Conservation (phyloP, 2,113 vertebrate genomes). For the Ageneiosus marmoratus region DNA sequence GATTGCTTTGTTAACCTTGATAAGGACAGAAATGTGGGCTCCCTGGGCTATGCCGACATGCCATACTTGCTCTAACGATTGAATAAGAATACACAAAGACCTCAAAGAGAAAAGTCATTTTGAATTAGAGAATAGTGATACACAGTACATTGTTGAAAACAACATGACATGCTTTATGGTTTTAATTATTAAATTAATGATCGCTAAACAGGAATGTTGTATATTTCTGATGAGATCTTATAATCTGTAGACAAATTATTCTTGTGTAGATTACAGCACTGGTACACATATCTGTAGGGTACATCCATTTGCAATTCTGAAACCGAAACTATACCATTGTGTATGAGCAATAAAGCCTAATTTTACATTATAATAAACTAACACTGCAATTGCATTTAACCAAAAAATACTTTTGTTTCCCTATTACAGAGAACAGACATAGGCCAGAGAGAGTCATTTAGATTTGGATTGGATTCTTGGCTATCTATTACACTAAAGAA, state of each 20-base stretch:
- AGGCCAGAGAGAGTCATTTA: not conserved
- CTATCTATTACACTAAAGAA: not conserved
- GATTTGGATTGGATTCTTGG: not conserved
- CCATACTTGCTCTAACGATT: conserved; percentile 28
- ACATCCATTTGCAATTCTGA: not conserved
- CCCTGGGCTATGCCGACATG: conserved; percentile 12
- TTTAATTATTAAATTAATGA: not conserved
- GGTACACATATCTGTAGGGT: not conserved
- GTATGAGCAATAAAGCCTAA: not conserved
- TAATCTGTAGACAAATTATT: not conserved
- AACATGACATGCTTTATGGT: not conserved
- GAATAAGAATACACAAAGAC: conserved; percentile 41
- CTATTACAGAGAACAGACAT: not conserved
- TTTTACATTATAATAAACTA: not conserved
- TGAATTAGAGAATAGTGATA: not conserved
- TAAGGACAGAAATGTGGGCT: conserved; percentile 43
- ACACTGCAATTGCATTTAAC: not conserved
- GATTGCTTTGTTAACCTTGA: conserved; percentile 74
- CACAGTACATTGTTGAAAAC: no score
- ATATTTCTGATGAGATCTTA: not conserved
- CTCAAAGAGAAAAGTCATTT: conserved; percentile 22
- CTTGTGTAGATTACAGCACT: not conserved
- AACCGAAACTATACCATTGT: not conserved
- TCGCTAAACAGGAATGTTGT: not conserved
- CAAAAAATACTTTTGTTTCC: not conserved